phyloP scores from a whole-genome alignment of 1,140 invertebrate genomes.

The Galleria mellonella region DNA sequence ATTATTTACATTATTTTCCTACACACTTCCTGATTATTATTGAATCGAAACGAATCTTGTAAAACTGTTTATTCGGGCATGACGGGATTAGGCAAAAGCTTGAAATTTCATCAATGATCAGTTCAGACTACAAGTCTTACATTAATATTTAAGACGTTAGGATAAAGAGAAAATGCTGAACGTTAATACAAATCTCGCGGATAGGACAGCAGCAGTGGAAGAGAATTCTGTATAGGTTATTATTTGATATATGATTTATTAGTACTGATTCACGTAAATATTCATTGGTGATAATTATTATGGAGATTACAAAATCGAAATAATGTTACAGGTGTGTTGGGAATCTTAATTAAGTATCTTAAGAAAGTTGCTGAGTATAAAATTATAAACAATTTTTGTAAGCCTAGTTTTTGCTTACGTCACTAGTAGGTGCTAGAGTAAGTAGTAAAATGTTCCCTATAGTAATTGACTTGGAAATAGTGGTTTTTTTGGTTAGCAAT shows the following conservation, averaged over 20 bases:
- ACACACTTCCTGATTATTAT: conserved; percentile 60
- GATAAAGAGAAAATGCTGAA: too few relatives aligned
- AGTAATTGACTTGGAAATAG: conserved; percentile 82
- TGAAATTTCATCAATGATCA: conserved; percentile 72
- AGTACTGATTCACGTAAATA: too few relatives aligned
- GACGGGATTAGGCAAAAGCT: conserved; percentile 51
- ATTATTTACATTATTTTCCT: conserved; percentile 58
- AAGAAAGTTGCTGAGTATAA: conserved; percentile 68
- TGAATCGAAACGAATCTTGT: conserved; percentile 22
- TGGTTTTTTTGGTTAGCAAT: conserved; percentile 58
- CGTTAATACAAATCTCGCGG: not conserved
- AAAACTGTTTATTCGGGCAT: conserved; percentile 29
- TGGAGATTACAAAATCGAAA: not conserved
- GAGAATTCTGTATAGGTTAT: not conserved
- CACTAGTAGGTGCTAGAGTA: conserved; percentile 66
- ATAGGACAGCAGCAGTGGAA: conserved; percentile 10
- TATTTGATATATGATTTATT: not conserved
- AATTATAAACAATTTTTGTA: conserved; percentile 70
- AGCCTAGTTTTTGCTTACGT: conserved; percentile 66
- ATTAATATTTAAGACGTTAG: conserved; percentile 4
- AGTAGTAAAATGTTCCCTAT: conserved; percentile 79
- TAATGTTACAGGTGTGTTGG: conserved; percentile 17
- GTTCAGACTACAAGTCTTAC: conserved; percentile 8
- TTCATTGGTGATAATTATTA: not conserved
- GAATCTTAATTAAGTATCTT: conserved; percentile 63